Evolutionary conservation across 2,888 invertebrate species (phyloP), one percentile per base, ranked within the genome.

Genomic region (Anticlea derivata): DNA sequence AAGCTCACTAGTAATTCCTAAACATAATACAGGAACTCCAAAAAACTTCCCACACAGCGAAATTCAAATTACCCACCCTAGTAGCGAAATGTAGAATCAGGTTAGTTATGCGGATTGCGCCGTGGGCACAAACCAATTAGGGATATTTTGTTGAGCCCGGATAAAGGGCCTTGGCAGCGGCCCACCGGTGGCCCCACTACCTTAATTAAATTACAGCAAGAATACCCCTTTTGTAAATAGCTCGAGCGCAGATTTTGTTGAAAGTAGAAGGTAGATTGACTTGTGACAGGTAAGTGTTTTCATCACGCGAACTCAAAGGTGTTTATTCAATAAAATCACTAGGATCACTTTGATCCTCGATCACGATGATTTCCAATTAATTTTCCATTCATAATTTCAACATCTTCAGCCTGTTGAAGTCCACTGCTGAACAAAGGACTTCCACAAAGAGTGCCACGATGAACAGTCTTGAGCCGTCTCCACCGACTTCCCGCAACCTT

Each of bases 161-260:
- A 48, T 54, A 33, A 57, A 54, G 45, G 29, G 38, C 13, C 31
- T 31, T n/a, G 10, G 34, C 11, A 12, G 33, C 17, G 37, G 45
- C 30, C 41, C 23, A 52, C 13, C 58, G 50, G 55, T 57, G 41
- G 26, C 8, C 30, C 30, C 11, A 26, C 47, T 46, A 51, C 57
- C 56, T 57, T 57, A 59, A 61, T 61, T 61, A 61, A 58, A 57
- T 59, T 53, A 59, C 53, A 59, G 51, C 55, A 57, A 53, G 54
- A 50, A 55, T 54, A 60, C 45, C 55, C 52, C 58, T 54, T 56
- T 56, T 55, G 54, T 50, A 52, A 56, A 51, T 50, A 26, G 43
- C 29, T 31, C 8, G 2, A 6, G 12, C 24, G 11, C 30, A 31
- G 31, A 43, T 20, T 26, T 11, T 12, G 20, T 26, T 12, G 6